phyloP scores from a whole-genome alignment of 2,113 vertebrate species.

The Propithecus coquereli region DNA sequence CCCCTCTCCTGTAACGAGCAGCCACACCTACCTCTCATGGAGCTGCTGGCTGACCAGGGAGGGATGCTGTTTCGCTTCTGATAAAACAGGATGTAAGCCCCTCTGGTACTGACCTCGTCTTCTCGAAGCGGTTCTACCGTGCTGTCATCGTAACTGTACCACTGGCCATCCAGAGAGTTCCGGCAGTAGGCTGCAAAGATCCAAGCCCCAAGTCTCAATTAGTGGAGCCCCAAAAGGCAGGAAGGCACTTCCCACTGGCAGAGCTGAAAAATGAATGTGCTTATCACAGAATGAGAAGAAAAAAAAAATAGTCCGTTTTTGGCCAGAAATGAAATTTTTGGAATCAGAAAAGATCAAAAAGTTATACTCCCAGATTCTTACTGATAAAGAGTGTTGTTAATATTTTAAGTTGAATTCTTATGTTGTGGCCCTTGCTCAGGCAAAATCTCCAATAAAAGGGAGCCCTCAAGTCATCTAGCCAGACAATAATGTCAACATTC shows the following conservation, averaged over 20 bases:
- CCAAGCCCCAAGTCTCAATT: slow-evolving; percentile 22
- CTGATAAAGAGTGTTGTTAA: neutral
- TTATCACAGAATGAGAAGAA: neutral
- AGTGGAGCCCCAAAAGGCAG: neutral
- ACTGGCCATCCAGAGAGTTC: slow-evolving; percentile 92
- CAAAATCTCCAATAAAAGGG: neutral
- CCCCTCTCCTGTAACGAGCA: accelerated
- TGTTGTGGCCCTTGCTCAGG: neutral
- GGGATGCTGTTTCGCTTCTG: slow-evolving; percentile 91
- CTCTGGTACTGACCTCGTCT: slow-evolving; percentile 89
- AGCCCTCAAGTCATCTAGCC: neutral
- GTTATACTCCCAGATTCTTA: neutral
- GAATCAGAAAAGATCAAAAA: neutral
- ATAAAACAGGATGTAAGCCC: slow-evolving; percentile 97
- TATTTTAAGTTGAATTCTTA: neutral
- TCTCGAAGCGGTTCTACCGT: slow-evolving; percentile 88
- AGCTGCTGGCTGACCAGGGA: slow-evolving; percentile 88
- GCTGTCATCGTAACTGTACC: slow-evolving; percentile 96
- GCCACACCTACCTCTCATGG: slow-evolving; percentile 88
- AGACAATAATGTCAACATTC: accelerated
- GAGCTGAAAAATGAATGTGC: neutral
- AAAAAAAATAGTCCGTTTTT: neutral
- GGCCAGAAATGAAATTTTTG: neutral
- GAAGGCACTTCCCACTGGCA: neutral
- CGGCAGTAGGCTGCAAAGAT: slow-evolving; percentile 89